These are phyloP conservation scores for Microcebus griseorufus DNA, from an alignment of 2,113 vertebrate species.

Conservation along the genomic window DNA sequence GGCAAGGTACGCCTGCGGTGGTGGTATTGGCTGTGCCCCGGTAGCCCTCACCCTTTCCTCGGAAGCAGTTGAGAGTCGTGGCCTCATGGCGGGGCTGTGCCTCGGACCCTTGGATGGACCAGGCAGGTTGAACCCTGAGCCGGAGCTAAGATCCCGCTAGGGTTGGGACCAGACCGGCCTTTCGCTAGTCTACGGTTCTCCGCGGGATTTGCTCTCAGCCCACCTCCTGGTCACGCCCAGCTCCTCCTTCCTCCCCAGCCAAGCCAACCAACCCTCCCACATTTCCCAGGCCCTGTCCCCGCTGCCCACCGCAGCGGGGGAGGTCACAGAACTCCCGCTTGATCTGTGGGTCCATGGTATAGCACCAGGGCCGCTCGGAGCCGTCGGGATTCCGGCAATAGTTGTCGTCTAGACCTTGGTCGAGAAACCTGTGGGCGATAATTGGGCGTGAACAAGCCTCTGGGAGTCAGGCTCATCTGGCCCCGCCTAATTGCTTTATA, in stretches of 20 bases:
- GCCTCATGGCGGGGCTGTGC: slow-evolving; percentile 25
- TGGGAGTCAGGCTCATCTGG: background rate
- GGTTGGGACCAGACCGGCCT: background rate
- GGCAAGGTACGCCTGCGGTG: slow-evolving; percentile 92
- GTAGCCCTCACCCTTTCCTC: slow-evolving; percentile 93
- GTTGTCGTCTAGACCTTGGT: slow-evolving; percentile 96
- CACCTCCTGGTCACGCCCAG: background rate
- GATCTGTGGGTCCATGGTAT: slow-evolving; percentile 88
- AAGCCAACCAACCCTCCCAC: slow-evolving; percentile 66
- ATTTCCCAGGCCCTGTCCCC: background rate
- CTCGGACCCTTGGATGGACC: background rate
- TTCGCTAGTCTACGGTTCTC: too few species aligned
- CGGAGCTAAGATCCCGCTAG: background rate
- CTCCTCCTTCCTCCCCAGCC: background rate
- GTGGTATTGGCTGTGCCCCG: slow-evolving; percentile 92
- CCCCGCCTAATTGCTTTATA: background rate
- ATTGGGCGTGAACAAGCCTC: background rate
- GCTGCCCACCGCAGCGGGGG: slow-evolving; percentile 84
- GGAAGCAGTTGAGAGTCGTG: slow-evolving; percentile 88
- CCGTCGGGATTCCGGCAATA: slow-evolving; percentile 97
- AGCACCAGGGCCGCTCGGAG: slow-evolving; percentile 96
- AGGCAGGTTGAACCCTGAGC: background rate
- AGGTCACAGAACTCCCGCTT: slow-evolving; percentile 93
- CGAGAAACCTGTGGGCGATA: slow-evolving; percentile 89
- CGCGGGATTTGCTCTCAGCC: background rate